phyloP scores from a whole-genome alignment of 2,113 vertebrate genomes.

The Otus sunia region DNA sequence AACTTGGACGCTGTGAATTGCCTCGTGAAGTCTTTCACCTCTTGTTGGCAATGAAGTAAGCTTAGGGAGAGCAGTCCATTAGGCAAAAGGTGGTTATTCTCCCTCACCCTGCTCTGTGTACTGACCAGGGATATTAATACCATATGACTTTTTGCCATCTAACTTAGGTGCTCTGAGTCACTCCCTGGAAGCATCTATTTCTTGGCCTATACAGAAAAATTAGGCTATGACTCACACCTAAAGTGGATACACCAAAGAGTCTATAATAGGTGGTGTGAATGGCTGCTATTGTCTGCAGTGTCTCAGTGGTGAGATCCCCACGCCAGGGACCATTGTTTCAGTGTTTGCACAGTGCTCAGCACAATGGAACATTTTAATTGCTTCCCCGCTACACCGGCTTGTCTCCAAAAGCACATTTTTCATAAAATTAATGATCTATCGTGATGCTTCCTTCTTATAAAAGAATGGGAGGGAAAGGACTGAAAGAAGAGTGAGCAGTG shows the following conservation, averaged over 20 bases:
- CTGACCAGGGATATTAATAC: neutral
- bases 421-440: neutral
- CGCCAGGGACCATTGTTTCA: conserved; percentile 12
- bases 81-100: neutral
- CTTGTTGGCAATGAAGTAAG: neutral
- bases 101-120: neutral
- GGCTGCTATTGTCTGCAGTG: neutral
- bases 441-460: neutral
- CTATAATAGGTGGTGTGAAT: conserved; percentile 29
- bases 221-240: conserved; percentile 17
- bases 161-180: conserved; percentile 41
- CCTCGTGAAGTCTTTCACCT: neutral
- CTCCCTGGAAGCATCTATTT: neutral
- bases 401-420: neutral
- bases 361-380: conserved; percentile 52
- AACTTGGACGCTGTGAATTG: neutral
- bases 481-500: neutral
- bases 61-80: neutral
- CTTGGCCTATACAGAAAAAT: neutral
- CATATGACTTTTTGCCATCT: neutral
- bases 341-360: neutral
- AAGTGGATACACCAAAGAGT: conserved; percentile 1
- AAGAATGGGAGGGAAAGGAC: neutral
- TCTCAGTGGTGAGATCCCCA: neutral
- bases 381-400: neutral